phyloP scores from a whole-genome alignment of 2,888 invertebrate species.

The Pelosia muscerda region DNA sequence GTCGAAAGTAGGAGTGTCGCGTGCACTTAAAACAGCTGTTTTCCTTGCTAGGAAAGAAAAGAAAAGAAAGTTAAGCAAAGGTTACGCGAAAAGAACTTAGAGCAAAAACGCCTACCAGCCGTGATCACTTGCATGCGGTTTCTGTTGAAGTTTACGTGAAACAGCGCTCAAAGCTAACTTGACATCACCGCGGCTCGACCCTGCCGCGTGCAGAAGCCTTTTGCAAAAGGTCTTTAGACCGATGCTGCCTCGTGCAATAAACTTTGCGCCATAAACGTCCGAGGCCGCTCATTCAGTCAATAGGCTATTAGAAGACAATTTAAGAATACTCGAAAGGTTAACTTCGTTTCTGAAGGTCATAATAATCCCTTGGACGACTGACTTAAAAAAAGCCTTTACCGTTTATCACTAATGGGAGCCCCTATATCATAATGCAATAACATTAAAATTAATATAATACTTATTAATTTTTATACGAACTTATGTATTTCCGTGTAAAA shows the following conservation, averaged over 20 bases:
- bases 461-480: slow-evolving; percentile 14
- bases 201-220: too few species aligned
- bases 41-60: neutral
- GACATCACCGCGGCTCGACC: too few species aligned
- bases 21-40: neutral
- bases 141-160: too few species aligned
- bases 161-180: neutral
- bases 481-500: slow-evolving; percentile 27
- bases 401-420: slow-evolving; percentile 11
- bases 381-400: slow-evolving; percentile 13
- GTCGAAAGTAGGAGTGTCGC: neutral
- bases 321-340: slow-evolving; percentile 11
- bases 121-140: neutral
- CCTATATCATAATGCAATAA: slow-evolving; percentile 14
- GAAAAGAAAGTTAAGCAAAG: neutral
- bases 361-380: slow-evolving; percentile 2
- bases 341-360: slow-evolving; percentile 14
- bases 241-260: neutral
- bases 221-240: neutral
- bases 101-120: neutral
- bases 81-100: too few species aligned
- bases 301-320: slow-evolving; percentile 18
- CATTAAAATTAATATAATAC: slow-evolving; percentile 22
- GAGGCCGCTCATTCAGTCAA: slow-evolving; percentile 9
- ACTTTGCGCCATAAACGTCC: slow-evolving; percentile 4